phyloP scores from a whole-genome alignment of 2,113 vertebrate species.

The Nerophis ophidion region DNA sequence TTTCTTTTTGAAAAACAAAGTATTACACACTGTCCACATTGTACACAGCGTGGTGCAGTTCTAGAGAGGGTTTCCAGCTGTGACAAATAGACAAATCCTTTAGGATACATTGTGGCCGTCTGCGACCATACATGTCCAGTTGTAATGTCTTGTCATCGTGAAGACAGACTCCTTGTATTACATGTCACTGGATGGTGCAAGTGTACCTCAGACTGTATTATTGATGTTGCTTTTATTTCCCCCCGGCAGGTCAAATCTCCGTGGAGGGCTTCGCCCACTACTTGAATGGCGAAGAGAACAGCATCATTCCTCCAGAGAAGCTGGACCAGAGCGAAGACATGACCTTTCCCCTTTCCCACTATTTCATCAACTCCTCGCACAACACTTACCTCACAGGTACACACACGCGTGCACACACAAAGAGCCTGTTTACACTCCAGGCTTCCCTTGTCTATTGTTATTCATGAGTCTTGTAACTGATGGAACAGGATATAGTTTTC shows the following conservation, averaged over 20 bases:
- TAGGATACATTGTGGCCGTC: no score
- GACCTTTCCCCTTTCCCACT: constrained; percentile 93
- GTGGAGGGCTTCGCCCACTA: constrained; percentile 92
- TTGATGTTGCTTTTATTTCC: background rate
- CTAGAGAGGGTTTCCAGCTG: no score
- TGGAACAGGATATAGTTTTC: background rate
- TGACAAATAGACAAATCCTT: no score
- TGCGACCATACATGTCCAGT: no score
- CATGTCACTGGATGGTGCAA: no score
- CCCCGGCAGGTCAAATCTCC: constrained; percentile 86
- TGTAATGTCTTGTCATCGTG: no score
- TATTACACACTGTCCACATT: no score
- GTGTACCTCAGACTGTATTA: background rate
- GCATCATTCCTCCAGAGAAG: constrained; percentile 93
- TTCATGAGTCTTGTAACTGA: constrained; percentile 46
- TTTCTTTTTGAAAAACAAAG: no score
- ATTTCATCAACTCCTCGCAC: constrained; percentile 98
- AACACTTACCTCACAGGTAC: constrained; percentile 78
- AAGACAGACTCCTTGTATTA: no score
- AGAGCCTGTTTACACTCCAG: background rate
- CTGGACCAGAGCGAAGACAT: constrained; percentile 98
- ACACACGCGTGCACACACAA: background rate
- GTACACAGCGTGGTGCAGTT: no score
- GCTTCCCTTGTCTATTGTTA: constrained; percentile 44
- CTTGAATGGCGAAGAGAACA: constrained; percentile 91